Percentiles rank a stretch among this genome's conserved stretches.
These are phyloP conservation scores for Escarpia spicata DNA, from an alignment of 2,888 invertebrate species.

Conservation along the genomic window DNA sequence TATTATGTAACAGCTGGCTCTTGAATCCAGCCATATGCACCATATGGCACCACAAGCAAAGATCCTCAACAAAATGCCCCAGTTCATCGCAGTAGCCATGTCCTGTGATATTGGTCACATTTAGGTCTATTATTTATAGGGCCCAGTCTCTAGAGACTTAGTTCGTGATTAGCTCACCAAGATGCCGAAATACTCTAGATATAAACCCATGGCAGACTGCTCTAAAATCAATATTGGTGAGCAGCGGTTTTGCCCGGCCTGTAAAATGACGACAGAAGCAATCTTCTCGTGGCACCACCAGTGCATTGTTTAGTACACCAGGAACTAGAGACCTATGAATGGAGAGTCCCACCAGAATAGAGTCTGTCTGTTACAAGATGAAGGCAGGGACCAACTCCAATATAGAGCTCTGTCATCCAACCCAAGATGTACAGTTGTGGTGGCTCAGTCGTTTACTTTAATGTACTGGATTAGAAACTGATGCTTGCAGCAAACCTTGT, in stretches of 20 bases:
- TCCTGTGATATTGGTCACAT: neutral
- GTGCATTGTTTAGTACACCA: neutral
- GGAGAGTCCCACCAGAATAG: neutral
- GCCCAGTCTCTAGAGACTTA: neutral
- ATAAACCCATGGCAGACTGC: neutral
- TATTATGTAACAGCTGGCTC: too few relatives aligned
- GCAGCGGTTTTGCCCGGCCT: neutral
- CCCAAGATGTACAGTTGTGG: neutral
- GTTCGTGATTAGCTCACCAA: neutral
- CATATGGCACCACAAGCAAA: neutral
- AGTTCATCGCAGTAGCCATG: neutral
- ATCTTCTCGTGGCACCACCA: neutral
- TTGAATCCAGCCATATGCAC: neutral
- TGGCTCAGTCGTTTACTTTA: too few relatives aligned
- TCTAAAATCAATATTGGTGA: neutral
- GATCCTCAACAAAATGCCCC: neutral
- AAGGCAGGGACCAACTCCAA: neutral
- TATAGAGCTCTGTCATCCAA: neutral
- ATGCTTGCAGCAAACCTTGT: too few relatives aligned
- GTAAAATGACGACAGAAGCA: neutral
- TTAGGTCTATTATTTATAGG: neutral
- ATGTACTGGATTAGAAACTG: too few relatives aligned
- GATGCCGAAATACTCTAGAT: neutral
- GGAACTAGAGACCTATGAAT: neutral
- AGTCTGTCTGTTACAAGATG: neutral